Conservation (phyloP, 2,113 vertebrate species). For the Python bivittatus region DNA sequence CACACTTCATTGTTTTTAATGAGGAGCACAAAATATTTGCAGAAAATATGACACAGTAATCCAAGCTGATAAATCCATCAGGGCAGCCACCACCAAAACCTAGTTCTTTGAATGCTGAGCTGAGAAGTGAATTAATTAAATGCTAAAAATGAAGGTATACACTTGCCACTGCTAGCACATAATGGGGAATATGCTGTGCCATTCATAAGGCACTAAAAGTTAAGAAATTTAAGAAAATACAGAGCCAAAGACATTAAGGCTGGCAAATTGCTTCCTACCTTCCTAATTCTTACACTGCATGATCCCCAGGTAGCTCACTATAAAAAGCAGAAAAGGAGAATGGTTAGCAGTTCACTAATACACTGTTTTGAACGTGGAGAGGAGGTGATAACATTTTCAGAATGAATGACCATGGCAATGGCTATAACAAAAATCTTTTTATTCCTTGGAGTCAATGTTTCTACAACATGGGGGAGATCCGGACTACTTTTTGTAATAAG, state of each 20-base stretch:
- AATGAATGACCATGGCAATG: not conserved
- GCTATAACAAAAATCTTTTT: not conserved
- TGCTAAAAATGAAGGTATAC: not conserved
- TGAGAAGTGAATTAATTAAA: conserved; percentile 37
- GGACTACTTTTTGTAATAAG: not conserved
- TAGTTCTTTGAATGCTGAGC: conserved; percentile 15
- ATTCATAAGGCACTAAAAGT: not conserved
- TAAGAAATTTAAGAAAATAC: conserved; percentile 7
- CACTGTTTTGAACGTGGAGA: not conserved
- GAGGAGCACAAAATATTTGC: not conserved
- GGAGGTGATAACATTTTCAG: not conserved
- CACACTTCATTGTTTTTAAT: not conserved
- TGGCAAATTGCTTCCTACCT: conserved; percentile 22
- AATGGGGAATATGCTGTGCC: not conserved
- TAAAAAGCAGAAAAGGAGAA: not conserved
- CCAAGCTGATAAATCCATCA: conserved; percentile 11
- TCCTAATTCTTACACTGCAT: not conserved
- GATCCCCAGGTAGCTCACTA: not conserved
- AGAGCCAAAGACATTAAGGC: conserved; percentile 10
- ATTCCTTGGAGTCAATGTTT: not conserved
- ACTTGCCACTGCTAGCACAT: conserved; percentile 21
- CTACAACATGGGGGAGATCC: not conserved
- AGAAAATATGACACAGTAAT: conserved; percentile 21
- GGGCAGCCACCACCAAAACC: not conserved
- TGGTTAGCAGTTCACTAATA: not conserved